phyloP scores from a whole-genome alignment of 2,113 vertebrate genomes.

The Gambusia holbrooki region DNA sequence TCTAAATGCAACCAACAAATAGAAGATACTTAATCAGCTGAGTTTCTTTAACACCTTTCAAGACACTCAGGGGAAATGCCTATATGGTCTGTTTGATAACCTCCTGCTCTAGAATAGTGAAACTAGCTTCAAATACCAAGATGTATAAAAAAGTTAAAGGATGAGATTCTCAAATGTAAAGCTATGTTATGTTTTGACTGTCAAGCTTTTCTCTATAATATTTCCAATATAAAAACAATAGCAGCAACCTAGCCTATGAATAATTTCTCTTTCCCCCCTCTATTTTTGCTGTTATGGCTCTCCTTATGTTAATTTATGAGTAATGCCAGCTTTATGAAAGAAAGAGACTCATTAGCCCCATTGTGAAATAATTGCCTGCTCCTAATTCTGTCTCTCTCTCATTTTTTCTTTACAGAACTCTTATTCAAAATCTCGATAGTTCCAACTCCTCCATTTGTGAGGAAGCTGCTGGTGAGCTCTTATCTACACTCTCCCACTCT shows the following conservation, averaged over 20 bases:
- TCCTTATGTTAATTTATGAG: slow-evolving; percentile 28
- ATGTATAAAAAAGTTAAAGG: neutral
- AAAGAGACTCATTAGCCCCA: slow-evolving; percentile 10
- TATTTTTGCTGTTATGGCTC: slow-evolving; percentile 12
- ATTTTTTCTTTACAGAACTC: slow-evolving; percentile 59
- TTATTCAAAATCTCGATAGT: slow-evolving; percentile 81
- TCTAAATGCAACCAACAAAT: neutral
- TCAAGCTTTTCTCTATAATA: neutral
- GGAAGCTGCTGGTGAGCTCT: slow-evolving; percentile 75
- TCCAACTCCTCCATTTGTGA: slow-evolving; percentile 80
- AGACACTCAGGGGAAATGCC: neutral
- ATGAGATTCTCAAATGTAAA: neutral
- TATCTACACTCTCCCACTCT: slow-evolving; percentile 40
- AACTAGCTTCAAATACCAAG: neutral
- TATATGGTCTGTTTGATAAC: neutral
- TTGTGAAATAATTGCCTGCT: slow-evolving; percentile 15
- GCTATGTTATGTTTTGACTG: neutral
- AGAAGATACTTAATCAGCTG: neutral
- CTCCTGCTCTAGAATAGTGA: neutral
- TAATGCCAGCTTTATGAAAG: slow-evolving; percentile 9
- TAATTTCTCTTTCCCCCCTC: neutral
- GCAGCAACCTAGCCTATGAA: neutral
- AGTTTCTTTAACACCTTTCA: neutral
- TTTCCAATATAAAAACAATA: slow-evolving; percentile 17
- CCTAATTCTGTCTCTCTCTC: slow-evolving; percentile 43